Evolutionary conservation across 2,113 vertebrate species (phyloP), one percentile per base, ranked within the genome.

Genomic region (Pollimyrus isidori): DNA sequence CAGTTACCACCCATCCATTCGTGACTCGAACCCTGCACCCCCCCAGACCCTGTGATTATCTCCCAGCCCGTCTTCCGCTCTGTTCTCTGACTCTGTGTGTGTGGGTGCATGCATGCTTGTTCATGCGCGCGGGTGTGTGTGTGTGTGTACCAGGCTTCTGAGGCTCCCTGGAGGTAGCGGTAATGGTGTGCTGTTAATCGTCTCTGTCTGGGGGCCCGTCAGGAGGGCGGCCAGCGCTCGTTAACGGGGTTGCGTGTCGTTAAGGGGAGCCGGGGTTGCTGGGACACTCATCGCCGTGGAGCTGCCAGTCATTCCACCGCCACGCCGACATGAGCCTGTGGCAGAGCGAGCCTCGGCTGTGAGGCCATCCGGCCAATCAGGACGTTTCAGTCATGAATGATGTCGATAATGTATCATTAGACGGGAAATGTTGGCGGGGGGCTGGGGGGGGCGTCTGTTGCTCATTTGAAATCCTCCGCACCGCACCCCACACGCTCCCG

Each of bases 61-160:
- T 93, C 91, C 88, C 92, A 93, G 93, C 92, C 91, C 91, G 91
- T 93, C 90, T 91, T 92, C 92, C 93, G 91, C 94, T 95, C 94
- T 95, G 94, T 94, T 93, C 92, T 92, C 94, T 94, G 93, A 94
- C 15, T 76, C 26, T 42, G 65, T 13, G 65, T 10, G 26, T 23
- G 10, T 45, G 35, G 35, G 26, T 30, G 53, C 4, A 19, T 26
- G 23, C 2, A 6, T 65, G 23, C 23, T 35, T 35, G 35, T 35
- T 35, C 35, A 35, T 35, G 35, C 35, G 35, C 35, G 35, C 35
- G 35, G 35, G 42, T 30, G 23, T 30, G n/a, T 35, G 11, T 2
- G 69, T 2, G 30, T 0, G 30, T 0, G 92, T 0, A 15, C 21
- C 83, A 86, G n/a, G 45, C 45, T 50, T 48, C 1, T n/a, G 10